Evolutionary conservation across 2,113 vertebrate genomes (phyloP).

Genomic region (Rhynchomys soricoides): DNA sequence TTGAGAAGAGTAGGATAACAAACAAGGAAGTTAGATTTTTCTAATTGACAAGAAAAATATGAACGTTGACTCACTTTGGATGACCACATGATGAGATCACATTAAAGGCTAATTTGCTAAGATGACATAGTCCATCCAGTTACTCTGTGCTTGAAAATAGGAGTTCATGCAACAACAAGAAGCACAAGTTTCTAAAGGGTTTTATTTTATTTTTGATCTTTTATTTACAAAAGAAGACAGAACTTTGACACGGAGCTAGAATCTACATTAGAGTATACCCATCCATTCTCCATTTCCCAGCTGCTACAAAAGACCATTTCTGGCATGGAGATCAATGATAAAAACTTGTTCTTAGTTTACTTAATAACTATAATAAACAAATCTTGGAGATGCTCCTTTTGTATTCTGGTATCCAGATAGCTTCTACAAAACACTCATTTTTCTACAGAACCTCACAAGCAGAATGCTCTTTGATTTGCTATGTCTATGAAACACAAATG

Average conservation of each 20-base stretch:
- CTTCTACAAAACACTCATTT: background rate
- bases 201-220: background rate
- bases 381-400: conserved; percentile 33
- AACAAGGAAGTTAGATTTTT: background rate
- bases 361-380: background rate
- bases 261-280: background rate
- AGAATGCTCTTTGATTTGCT: background rate
- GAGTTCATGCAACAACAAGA: background rate
- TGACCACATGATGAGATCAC: background rate
- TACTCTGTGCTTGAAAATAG: background rate
- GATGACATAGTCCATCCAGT: background rate
- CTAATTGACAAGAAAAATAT: background rate
- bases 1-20: background rate
- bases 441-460: background rate
- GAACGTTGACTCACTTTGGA: background rate
- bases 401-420: background rate
- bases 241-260: background rate
- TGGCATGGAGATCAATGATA: background rate
- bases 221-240: background rate
- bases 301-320: background rate
- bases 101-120: background rate
- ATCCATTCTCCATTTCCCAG: background rate
- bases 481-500: background rate
- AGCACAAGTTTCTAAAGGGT: background rate
- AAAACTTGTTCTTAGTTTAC: background rate